Evolutionary conservation across 1,140 invertebrate genomes (phyloP).

Genomic region (Eumeta japonica): DNA sequence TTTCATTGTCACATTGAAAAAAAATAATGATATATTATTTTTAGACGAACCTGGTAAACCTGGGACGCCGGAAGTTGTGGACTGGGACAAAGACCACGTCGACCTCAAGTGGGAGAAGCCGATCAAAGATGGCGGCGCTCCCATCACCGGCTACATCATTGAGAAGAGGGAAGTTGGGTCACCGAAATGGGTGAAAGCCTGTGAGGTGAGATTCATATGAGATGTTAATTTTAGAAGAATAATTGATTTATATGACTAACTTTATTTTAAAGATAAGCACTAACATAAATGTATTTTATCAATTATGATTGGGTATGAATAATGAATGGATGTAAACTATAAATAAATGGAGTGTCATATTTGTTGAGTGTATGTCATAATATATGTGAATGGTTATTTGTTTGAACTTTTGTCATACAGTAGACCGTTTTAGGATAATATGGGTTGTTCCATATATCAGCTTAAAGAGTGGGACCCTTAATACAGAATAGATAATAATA

Average conservation of each 20-base stretch:
- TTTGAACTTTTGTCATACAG: too few species aligned
- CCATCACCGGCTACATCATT: constrained; percentile 89
- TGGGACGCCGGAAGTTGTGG: constrained; percentile 81
- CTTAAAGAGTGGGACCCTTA: too few species aligned
- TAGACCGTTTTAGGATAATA: too few species aligned
- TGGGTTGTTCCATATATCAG: too few species aligned
- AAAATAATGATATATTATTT: too few species aligned
- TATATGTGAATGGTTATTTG: too few species aligned
- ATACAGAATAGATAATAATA: too few species aligned
- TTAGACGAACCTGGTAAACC: constrained; percentile 88
- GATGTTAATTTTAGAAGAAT: background rate
- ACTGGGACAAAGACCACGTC: constrained; percentile 94
- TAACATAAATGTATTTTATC: background rate
- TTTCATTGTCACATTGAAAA: too few species aligned
- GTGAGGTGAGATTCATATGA: constrained; percentile 59
- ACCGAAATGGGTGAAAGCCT: constrained; percentile 83
- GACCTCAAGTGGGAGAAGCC: constrained; percentile 91
- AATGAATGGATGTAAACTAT: constrained; percentile 5
- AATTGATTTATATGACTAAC: background rate
- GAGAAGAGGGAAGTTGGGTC: constrained; percentile 91
- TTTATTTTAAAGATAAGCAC: background rate
- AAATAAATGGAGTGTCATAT: background rate
- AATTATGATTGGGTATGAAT: background rate
- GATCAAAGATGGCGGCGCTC: constrained; percentile 85
- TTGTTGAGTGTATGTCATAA: too few species aligned